Evolutionary conservation across 1,140 invertebrate species (phyloP), one percentile per base, ranked within the genome.

Genomic region (Protaetia brevitarsis): DNA sequence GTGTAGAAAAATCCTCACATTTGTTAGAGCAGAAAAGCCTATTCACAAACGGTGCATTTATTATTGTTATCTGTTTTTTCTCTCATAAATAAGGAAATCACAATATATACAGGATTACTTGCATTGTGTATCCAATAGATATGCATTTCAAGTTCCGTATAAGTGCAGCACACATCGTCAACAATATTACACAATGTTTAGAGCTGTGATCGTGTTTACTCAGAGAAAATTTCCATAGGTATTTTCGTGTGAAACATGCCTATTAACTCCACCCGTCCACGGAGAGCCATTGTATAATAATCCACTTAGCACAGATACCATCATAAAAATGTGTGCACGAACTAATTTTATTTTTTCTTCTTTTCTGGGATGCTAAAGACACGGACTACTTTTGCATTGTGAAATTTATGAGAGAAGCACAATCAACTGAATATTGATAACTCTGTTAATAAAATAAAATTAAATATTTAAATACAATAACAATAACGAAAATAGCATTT

Each of bases 201-300:
- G 41, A 59, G 23, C 30, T 59, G 57, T 31, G 57, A 59, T 59
- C 26, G n/a, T 31, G 11, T 16, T 29, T 59, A 27, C 26, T 19
- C 13, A 28, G 26, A 59, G 26, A 21, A 59, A 59, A 29, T 59
- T 59, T 59, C 57, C 57, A 29, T 59, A 59, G 57, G 26, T 29
- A 59, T 59, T 59, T 59, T 59, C 57, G 57, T 59, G 57, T 59
- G 57, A 59, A 59, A 59, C 27, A n/a, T 13, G 26, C 57, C 30
- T 59, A 59, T 59, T 59, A 59, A 59, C 30, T 59, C 57, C 27
- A 28, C 57, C 26, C 29, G 57, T 59, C 26, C 57, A 7, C n/a
- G 27, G 16, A 7, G 23, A 28, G 23, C 57, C 16, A 59, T 59
- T 59, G 57, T 59, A 27, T 29, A 59, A 59, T 59, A 59, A 59